Base-by-base conservation (phyloP, 1,140 invertebrate species). In the Chrysoperla carnea region DNA sequence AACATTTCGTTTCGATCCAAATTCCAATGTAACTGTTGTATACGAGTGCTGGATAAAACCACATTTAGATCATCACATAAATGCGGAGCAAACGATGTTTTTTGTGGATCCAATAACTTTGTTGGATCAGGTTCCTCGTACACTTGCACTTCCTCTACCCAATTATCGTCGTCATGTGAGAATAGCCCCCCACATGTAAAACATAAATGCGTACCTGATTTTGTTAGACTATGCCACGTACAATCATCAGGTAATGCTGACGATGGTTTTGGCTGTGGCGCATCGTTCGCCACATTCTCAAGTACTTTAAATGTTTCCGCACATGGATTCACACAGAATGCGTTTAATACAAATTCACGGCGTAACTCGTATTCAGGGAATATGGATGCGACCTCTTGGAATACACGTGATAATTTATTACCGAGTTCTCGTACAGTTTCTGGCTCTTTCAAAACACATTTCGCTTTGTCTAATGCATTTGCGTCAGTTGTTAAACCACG, bases 381-480 rank as follows among this genome's bases (percentile, higher is more conserved):
- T 23, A 73, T 60, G 44, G 73, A 68, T 3, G 70, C 69, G 36
- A 78, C 52, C 44, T 68, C 64, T 14, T 72, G 56, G 50, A 76
- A 76, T 39, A 70, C 70, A 39, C 55, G 53, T 40, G 73, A 68
- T 41, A 78, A 52, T 38, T 64, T 60, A 37, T 66, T 63, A 29
- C 69, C 69, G 4, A 63, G 67, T 47, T 69, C 66, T 14, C 59
- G 55, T 13, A 67, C 62, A 50, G 68, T 68, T 14, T 67, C 66
- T 35, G 63, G 61, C 42, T 75, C 63, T 5, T 56, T 56, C 14
- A 69, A 68, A 1, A 62, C 55, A 36, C 46, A 50, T 57, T 82
- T 82, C 31, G 74, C 70, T 45, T 66, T 70, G 53, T 84, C 78
- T 49, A 84, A 52, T 52, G 78, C 74, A 50, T 84, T 85, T 70